Evolutionary conservation across 2,113 vertebrate genomes (phyloP).

Genomic region (Oenanthe oenanthe): DNA sequence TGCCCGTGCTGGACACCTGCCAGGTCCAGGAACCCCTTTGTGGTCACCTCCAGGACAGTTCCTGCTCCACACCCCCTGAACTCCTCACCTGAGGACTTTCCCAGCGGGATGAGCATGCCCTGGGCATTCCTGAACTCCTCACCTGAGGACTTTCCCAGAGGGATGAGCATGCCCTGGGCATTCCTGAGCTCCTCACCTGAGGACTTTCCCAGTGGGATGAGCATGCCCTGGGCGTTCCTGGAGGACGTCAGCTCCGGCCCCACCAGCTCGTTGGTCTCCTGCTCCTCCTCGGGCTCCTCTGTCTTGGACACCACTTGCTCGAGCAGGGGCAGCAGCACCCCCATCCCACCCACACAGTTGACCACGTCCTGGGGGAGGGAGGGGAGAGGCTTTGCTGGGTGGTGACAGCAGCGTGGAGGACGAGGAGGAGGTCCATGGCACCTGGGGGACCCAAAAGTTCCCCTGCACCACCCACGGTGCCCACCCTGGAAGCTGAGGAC

Average conservation of each 20-base stretch:
- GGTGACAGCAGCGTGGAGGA: accelerated
- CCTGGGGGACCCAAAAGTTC: background rate
- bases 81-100: slow-evolving; percentile 85
- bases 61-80: accelerated
- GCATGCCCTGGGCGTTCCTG: slow-evolving; percentile 75
- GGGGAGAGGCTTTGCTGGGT: background rate
- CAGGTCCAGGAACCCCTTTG: accelerated
- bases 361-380: slow-evolving; percentile 84
- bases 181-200: slow-evolving; percentile 49
- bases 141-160: too few relatives aligned
- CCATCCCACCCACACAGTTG: slow-evolving; percentile 91
- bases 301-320: slow-evolving; percentile 84
- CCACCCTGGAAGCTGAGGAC: background rate
- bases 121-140: slow-evolving; percentile 69
- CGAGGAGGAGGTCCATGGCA: accelerated
- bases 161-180: slow-evolving; percentile 60
- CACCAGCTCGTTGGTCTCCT: slow-evolving; percentile 86
- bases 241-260: slow-evolving; percentile 90
- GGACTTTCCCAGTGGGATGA: too few relatives aligned
- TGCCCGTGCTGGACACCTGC: background rate
- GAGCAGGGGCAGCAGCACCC: slow-evolving; percentile 86
- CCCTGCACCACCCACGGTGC: background rate
- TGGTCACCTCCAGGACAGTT: background rate
- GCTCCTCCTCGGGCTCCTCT: slow-evolving; percentile 76
- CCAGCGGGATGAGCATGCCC: slow-evolving; percentile 87